Evolutionary conservation across 2,113 vertebrate genomes (phyloP).

Genomic region (Oophaga pumilio): DNA sequence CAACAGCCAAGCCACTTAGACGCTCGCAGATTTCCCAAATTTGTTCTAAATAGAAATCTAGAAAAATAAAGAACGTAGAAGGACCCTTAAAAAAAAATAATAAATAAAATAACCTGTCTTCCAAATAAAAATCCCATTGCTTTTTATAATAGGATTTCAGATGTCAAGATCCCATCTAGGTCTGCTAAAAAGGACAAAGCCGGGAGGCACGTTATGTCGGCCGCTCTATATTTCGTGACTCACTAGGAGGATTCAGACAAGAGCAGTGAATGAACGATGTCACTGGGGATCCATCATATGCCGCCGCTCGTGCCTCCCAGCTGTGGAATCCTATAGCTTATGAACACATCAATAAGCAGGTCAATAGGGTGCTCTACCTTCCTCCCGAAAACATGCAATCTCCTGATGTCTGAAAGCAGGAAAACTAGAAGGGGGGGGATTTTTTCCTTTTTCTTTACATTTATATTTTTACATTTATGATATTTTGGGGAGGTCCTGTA

Average conservation of each 20-base stretch:
- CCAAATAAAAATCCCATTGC: not conserved
- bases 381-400: not conserved
- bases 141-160: not conserved
- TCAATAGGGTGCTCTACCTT: not conserved
- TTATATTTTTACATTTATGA: too few relatives aligned
- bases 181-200: not conserved
- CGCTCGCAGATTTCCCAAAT: too few relatives aligned
- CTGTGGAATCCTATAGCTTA: constrained; percentile 30
- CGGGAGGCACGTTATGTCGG: not conserved
- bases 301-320: not conserved
- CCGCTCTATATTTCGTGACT: constrained; percentile 12
- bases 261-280: constrained; percentile 16
- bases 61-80: too few relatives aligned
- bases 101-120: not conserved
- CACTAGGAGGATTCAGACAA: constrained; percentile 5
- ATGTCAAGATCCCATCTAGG: not conserved
- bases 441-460: too few relatives aligned
- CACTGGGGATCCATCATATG: constrained; percentile 39
- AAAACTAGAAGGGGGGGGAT: too few relatives aligned
- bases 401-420: too few relatives aligned
- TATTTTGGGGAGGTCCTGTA: too few relatives aligned
- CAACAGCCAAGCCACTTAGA: too few relatives aligned
- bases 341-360: constrained; percentile 18
- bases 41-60: too few relatives aligned
- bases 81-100: too few relatives aligned